Percentiles rank a stretch among this genome's conserved stretches.
Evolutionary conservation across 2,888 invertebrate genomes (phyloP).

Genomic region (Tinea semifulvella): DNA sequence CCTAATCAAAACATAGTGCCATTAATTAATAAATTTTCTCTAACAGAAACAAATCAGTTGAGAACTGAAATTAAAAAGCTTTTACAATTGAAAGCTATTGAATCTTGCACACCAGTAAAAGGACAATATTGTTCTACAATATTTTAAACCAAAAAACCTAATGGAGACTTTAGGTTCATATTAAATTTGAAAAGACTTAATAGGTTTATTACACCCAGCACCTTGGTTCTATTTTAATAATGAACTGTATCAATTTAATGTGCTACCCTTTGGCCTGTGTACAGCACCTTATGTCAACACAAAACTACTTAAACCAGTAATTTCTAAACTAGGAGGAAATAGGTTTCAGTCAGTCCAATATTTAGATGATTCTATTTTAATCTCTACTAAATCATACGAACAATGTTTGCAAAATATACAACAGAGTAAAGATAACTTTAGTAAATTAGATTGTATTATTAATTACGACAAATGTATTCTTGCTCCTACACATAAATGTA

Average conservation of each 20-base stretch:
- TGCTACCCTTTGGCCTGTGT: slow-evolving; percentile 10
- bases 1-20: slow-evolving; percentile 1
- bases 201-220: slow-evolving; percentile 10
- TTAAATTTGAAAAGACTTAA: slow-evolving; percentile 15
- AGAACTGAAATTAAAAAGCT: not conserved
- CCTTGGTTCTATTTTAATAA: not conserved
- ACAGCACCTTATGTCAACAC: slow-evolving; percentile 8
- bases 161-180: slow-evolving; percentile 14
- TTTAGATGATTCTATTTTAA: slow-evolving; percentile 18
- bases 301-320: slow-evolving; percentile 10
- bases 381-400: slow-evolving; percentile 14
- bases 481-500: slow-evolving; percentile 9
- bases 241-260: slow-evolving; percentile 8
- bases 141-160: slow-evolving; percentile 13
- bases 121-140: slow-evolving; percentile 10
- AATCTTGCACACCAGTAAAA: not conserved
- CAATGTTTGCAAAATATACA: slow-evolving; percentile 17
- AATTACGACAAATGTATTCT: slow-evolving; percentile 19
- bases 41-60: not conserved
- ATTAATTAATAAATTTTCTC: slow-evolving; percentile 1
- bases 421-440: slow-evolving; percentile 14
- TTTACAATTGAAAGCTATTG: slow-evolving; percentile 3
- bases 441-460: slow-evolving; percentile 19
- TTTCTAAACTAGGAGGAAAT: not conserved
- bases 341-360: slow-evolving; percentile 12